These are phyloP conservation scores for Macrotis lagotis DNA, from an alignment of 2,113 vertebrate species.

Conservation along the genomic window DNA sequence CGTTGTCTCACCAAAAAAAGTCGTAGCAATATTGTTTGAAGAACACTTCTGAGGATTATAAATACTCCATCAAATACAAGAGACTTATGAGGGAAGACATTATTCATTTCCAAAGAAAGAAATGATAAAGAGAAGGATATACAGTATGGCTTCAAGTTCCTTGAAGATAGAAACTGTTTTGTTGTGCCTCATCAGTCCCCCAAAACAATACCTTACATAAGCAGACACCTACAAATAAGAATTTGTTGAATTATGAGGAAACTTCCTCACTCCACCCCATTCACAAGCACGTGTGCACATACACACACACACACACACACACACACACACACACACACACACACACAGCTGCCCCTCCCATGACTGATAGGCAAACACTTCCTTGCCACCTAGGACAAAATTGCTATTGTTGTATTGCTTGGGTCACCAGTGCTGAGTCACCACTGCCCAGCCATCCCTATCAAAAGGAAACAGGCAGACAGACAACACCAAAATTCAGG, in stretches of 20 bases:
- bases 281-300: background rate
- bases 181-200: background rate
- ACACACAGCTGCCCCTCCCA: background rate
- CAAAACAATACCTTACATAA: background rate
- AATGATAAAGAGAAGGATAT: background rate
- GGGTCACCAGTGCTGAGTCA: conserved; percentile 55
- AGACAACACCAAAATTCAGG: conserved; percentile 50
- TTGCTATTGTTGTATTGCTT: conserved; percentile 44
- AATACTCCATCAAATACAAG: background rate
- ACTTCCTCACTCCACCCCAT: background rate
- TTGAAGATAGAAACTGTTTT: background rate
- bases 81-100: background rate
- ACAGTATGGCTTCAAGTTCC: background rate
- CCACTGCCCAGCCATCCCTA: conserved; percentile 59
- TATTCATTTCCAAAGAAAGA: background rate
- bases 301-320: background rate
- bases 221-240: background rate
- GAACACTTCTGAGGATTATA: background rate
- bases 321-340: background rate
- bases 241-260: background rate
- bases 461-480: conserved; percentile 75
- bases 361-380: background rate
- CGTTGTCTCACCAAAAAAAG: too few species aligned
- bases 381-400: conserved; percentile 21
- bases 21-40: background rate